phyloP scores from a whole-genome alignment of 2,888 invertebrate species.

The Geophilus truncorum region DNA sequence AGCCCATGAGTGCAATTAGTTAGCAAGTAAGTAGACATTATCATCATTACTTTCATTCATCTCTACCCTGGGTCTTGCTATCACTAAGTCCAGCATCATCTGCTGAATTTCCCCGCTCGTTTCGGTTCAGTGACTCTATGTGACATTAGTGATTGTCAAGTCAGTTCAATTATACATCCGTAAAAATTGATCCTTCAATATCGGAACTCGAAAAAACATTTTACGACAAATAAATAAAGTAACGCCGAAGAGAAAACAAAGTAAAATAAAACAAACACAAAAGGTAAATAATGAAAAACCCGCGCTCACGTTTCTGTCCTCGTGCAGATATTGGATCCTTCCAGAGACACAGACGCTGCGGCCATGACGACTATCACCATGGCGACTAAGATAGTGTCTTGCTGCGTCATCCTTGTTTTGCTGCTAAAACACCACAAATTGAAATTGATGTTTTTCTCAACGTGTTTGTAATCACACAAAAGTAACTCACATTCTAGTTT shows the following conservation, averaged over 20 bases:
- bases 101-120: not conserved
- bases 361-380: constrained; percentile 2
- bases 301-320: not conserved
- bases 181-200: not conserved
- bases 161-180: not conserved
- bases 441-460: constrained; percentile 13
- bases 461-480: not conserved
- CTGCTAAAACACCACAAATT: not conserved
- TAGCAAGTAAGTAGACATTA: not conserved
- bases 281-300: not conserved
- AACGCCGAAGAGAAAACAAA: too few relatives aligned
- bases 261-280: not conserved
- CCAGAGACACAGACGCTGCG: not conserved
- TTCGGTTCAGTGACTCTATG: not conserved
- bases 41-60: not conserved
- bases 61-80: not conserved
- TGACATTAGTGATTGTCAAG: not conserved
- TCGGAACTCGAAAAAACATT: not conserved
- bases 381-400: not conserved
- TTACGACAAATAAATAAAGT: not conserved
- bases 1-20: constrained; percentile 13
- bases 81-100: not conserved
- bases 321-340: constrained; percentile 2
- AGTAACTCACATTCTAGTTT: not conserved
- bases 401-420: not conserved